phyloP scores from a whole-genome alignment of 1,140 invertebrate genomes.

The Drosophila arizonae region DNA sequence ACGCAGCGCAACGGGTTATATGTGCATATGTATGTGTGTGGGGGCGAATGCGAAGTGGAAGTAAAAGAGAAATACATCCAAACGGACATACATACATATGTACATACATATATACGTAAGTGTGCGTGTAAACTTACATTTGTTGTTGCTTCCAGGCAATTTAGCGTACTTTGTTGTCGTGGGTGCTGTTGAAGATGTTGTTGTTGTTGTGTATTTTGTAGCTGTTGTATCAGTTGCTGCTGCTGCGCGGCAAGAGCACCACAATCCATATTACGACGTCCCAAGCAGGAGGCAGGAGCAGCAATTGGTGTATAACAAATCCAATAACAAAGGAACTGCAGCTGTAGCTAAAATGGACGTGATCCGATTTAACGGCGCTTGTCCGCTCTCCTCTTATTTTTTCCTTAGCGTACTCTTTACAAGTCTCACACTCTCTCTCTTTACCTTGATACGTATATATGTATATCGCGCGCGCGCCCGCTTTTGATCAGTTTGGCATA shows the following conservation, averaged over 20 bases:
- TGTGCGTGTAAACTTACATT: slow-evolving; percentile 66
- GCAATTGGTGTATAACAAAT: slow-evolving; percentile 35
- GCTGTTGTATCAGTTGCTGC: slow-evolving; percentile 58
- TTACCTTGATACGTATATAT: slow-evolving; percentile 3
- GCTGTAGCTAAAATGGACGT: slow-evolving; percentile 42
- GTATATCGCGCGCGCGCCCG: slow-evolving; percentile 10
- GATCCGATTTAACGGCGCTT: slow-evolving; percentile 33
- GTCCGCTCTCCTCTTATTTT: slow-evolving; percentile 2
- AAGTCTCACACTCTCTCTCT: slow-evolving; percentile 16
- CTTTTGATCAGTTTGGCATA: slow-evolving; percentile 52
- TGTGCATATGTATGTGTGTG: slow-evolving; percentile 36
- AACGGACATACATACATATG: background rate
- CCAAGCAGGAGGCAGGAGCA: slow-evolving; percentile 31
- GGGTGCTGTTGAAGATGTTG: slow-evolving; percentile 49
- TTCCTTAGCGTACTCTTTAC: background rate
- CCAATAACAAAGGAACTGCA: slow-evolving; percentile 50
- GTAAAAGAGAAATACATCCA: slow-evolving; percentile 46
- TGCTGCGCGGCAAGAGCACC: slow-evolving; percentile 75
- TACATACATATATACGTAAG: slow-evolving; percentile 26
- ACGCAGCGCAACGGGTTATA: slow-evolving; percentile 33
- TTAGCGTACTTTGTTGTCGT: slow-evolving; percentile 57
- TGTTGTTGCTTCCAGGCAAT: slow-evolving; percentile 76
- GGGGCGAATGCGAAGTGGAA: slow-evolving; percentile 72
- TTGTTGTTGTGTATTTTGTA: slow-evolving; percentile 47
- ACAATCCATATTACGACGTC: slow-evolving; percentile 72